Percentiles rank a stretch among this genome's conserved stretches.
Evolutionary conservation across 2,888 invertebrate species (phyloP).

Genomic region (Phengaris alcon): DNA sequence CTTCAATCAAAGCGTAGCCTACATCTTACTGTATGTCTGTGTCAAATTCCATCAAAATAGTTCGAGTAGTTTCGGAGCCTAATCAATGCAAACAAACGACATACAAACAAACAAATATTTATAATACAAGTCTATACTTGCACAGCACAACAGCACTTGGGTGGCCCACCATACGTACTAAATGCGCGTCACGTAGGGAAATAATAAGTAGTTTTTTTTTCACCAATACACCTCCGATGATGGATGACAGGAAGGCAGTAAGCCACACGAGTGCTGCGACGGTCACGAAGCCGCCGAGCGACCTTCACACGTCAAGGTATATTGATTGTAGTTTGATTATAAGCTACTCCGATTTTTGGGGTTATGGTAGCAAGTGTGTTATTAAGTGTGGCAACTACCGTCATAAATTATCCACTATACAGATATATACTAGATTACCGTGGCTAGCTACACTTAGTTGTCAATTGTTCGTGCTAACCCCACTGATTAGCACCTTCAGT

Average conservation of each 20-base stretch:
- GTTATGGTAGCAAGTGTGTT: not conserved
- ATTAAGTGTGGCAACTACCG: too few relatives aligned
- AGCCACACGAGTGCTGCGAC: conserved; percentile 2
- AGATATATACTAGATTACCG: too few relatives aligned
- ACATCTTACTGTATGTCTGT: too few relatives aligned
- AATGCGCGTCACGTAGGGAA: conserved; percentile 38
- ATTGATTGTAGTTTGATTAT: conserved; percentile 7
- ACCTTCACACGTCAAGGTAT: not conserved
- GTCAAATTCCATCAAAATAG: too few relatives aligned
- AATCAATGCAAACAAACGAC: too few relatives aligned
- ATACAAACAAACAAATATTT: not conserved
- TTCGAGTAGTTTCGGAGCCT: too few relatives aligned
- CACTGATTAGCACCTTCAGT: too few relatives aligned
- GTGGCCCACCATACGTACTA: conserved; percentile 33
- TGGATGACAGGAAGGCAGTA: conserved; percentile 35
- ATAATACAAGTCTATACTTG: conserved; percentile 29
- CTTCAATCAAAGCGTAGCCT: too few relatives aligned
- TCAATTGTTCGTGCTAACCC: too few relatives aligned
- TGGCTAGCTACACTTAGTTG: too few relatives aligned
- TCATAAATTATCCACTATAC: too few relatives aligned
- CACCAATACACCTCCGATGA: conserved; percentile 36
- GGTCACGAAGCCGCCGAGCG: not conserved
- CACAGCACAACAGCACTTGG: conserved; percentile 31
- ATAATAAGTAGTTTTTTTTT: conserved; percentile 38
- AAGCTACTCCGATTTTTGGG: not conserved